phyloP scores from a whole-genome alignment of 2,888 invertebrate genomes.

The Arenicola marina region DNA sequence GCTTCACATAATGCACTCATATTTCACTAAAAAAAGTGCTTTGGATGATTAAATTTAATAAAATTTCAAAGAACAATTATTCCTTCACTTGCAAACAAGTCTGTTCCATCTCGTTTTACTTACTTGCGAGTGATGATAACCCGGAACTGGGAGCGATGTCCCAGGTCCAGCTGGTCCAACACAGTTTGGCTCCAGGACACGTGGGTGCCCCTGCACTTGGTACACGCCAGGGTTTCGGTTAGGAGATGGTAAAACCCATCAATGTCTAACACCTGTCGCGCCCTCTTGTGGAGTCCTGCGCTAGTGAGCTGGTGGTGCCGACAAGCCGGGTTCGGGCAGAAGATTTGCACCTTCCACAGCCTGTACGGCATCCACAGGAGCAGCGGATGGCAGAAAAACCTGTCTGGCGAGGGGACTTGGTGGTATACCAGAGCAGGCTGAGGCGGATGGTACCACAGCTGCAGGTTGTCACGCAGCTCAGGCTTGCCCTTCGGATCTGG shows the following conservation, averaged over 20 bases:
- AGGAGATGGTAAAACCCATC: slow-evolving; percentile 32
- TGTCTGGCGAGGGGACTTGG: background rate
- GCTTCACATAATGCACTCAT: too few relatives aligned
- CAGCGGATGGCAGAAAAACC: background rate
- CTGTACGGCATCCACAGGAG: slow-evolving; percentile 7
- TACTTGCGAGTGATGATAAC: slow-evolving; percentile 28
- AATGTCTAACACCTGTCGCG: slow-evolving; percentile 32
- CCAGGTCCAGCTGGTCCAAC: slow-evolving; percentile 32
- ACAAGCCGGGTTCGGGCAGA: slow-evolving; percentile 15
- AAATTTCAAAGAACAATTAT: too few relatives aligned
- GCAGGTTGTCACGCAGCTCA: background rate
- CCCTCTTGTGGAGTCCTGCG: slow-evolving; percentile 26
- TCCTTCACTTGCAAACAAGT: too few relatives aligned
- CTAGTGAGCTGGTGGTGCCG: slow-evolving; percentile 18
- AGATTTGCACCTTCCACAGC: background rate
- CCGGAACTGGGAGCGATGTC: slow-evolving; percentile 29
- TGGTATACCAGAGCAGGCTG: background rate
- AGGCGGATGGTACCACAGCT: background rate
- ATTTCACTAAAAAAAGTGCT: too few relatives aligned
- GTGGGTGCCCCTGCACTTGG: slow-evolving; percentile 17
- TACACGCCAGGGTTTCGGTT: slow-evolving; percentile 29
- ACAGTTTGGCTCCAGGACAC: slow-evolving; percentile 30
- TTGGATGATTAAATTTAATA: too few relatives aligned
- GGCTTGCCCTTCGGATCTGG: background rate
- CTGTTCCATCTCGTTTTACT: too few relatives aligned